Conservation (phyloP, 2,888 invertebrate species). For the Prosapia bicincta region DNA sequence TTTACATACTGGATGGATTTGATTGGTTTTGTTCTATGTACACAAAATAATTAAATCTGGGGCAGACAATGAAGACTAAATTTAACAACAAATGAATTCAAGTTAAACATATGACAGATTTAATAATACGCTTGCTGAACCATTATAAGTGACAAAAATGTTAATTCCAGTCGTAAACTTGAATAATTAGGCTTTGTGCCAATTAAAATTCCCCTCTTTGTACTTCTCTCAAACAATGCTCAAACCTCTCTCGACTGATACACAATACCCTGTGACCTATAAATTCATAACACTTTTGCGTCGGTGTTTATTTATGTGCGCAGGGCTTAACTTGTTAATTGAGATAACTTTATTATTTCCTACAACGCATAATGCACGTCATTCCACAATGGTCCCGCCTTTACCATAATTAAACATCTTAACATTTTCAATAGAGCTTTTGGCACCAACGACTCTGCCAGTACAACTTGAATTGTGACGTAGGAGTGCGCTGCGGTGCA, state of each 20-base stretch:
- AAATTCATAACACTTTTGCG: too few relatives aligned
- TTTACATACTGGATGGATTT: too few relatives aligned
- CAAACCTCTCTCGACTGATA: background rate
- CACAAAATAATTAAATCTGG: too few relatives aligned
- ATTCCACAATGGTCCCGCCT: background rate
- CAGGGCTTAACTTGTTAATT: background rate
- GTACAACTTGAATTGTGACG: background rate
- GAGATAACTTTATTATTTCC: background rate
- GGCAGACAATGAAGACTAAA: too few relatives aligned
- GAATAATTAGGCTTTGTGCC: too few relatives aligned
- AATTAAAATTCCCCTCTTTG: background rate
- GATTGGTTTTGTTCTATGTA: too few relatives aligned
- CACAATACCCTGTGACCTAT: background rate
- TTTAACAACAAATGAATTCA: too few relatives aligned
- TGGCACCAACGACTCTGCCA: background rate
- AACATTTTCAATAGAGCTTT: background rate
- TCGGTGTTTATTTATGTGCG: background rate
- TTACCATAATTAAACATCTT: constrained; percentile 2
- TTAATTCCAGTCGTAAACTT: too few relatives aligned
- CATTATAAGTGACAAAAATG: too few relatives aligned
- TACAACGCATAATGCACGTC: background rate
- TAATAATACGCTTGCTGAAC: too few relatives aligned
- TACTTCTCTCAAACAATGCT: background rate
- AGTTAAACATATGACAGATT: too few relatives aligned
- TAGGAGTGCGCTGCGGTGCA: background rate